Conservation (phyloP, 2,797 vertebrate species). For the Hippopotamyrus pictus region DNA sequence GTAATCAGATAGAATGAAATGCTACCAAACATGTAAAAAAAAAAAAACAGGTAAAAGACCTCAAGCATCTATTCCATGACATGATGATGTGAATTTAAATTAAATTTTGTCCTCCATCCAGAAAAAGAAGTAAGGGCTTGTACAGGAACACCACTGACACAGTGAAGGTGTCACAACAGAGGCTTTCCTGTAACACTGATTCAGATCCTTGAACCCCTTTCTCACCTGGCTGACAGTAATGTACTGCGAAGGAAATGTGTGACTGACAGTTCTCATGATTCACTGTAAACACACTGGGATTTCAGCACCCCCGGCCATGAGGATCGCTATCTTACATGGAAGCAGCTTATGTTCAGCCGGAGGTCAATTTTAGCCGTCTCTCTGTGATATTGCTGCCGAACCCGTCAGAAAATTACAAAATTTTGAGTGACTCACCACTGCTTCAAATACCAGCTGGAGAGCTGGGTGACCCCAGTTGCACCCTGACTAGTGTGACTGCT, state of each 20-base stretch:
- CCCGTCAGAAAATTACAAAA: slow-evolving; percentile 67
- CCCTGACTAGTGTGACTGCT: slow-evolving; percentile 41
- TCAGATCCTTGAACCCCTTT: slow-evolving; percentile 39
- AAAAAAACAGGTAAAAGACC: neutral
- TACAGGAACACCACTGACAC: slow-evolving; percentile 62
- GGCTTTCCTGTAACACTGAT: slow-evolving; percentile 47
- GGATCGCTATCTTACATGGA: slow-evolving; percentile 56
- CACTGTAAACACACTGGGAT: slow-evolving; percentile 63
- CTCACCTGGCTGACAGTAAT: slow-evolving; percentile 56
- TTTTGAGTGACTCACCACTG: slow-evolving; percentile 69
- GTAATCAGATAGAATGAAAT: neutral
- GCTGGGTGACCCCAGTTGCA: slow-evolving; percentile 47
- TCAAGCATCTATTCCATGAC: neutral
- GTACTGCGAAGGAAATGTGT: slow-evolving; percentile 33
- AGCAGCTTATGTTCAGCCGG: slow-evolving; percentile 44
- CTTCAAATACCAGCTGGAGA: slow-evolving; percentile 67
- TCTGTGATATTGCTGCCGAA: slow-evolving; percentile 42
- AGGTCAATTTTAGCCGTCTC: slow-evolving; percentile 42
- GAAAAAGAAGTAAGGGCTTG: neutral
- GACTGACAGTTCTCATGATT: slow-evolving; percentile 56
- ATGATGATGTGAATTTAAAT: neutral
- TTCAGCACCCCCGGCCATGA: slow-evolving; percentile 51
- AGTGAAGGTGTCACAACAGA: slow-evolving; percentile 58
- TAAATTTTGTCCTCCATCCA: neutral
- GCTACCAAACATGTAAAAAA: neutral